Evolutionary conservation across 2,888 invertebrate genomes (phyloP), one percentile per base, ranked within the genome.

Genomic region (Ctenicera cuprea): DNA sequence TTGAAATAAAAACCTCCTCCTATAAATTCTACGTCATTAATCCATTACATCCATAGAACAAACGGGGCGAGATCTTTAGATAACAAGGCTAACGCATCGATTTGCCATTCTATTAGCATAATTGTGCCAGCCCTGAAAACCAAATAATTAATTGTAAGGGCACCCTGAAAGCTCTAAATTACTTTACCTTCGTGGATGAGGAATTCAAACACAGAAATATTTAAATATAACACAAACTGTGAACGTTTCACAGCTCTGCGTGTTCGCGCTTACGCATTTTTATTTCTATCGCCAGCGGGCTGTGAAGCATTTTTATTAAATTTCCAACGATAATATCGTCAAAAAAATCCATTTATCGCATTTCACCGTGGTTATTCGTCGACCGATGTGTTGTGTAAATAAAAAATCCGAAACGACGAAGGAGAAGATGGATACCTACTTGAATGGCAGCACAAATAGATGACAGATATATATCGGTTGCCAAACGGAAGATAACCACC

Each of bases 71-170:
- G 37, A 41, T 38, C 16, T n/a, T 38, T 20, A 59, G 59, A 37
- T 54, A 54, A 33, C 54, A 54, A 54, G 54, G 30, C 30, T 59
- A 59, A 41, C 20, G 59, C 59, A 59, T 59, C 59, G 59, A 59
- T 59, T 59, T 38, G 9, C 38, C 59, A 41, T 38, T 38, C 59
- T 38, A 59, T 59, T 59, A 38, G 59, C 59, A 59, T 59, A 59
- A 59, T 20, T 59, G 59, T 59, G 59, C 54, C 38, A 59, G 59
- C 59, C 59, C 33, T 38, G 41, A 59, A 59, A 59, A 59, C 59
- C 33, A 38, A 59, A 59, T 59, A 59, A 59, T 59, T 37, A 59
- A 59, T 59, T 59, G 11, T 20, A 16, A n/a, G 30, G 54, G 59
- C 59, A 20, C 38, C 16, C 30, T 14, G 54, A 30, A 38, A 11